Evolutionary conservation across 2,888 invertebrate genomes (phyloP).

Genomic region (Steinernema carpocapsae): DNA sequence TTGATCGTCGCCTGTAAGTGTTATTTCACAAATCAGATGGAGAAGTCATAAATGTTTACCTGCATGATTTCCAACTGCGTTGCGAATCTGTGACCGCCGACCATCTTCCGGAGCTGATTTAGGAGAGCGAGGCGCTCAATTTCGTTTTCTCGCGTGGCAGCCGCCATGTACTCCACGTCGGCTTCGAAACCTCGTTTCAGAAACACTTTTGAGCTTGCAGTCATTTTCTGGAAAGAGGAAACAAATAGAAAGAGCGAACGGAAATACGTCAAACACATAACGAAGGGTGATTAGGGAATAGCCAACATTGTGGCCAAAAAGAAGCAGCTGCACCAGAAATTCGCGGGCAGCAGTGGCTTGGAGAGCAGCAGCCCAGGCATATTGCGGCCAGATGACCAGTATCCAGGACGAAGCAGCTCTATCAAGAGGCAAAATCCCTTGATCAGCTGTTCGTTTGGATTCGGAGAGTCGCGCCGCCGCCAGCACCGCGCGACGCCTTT

Average conservation of each 20-base stretch:
- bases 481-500: slow-evolving; percentile 19
- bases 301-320: no score
- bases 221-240: not conserved
- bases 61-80: not conserved
- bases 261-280: no score
- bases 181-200: not conserved
- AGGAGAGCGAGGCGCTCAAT: not conserved
- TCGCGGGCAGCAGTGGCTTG: slow-evolving; percentile 11
- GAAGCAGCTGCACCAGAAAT: not conserved
- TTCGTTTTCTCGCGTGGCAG: not conserved
- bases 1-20: not conserved
- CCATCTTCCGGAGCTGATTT: not conserved
- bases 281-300: no score
- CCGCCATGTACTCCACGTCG: not conserved
- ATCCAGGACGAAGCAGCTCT: slow-evolving; percentile 7
- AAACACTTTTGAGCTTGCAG: not conserved
- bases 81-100: not conserved
- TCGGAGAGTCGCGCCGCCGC: not conserved
- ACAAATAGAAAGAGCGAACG: not conserved
- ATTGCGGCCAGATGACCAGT: slow-evolving; percentile 27
- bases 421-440: not conserved
- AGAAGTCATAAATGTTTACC: no score
- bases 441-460: slow-evolving; percentile 23
- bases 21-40: not conserved
- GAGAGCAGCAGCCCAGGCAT: slow-evolving; percentile 25